Evolutionary conservation across 1,140 invertebrate genomes (phyloP), one percentile per base, ranked within the genome.

Genomic region (Euwallacea similis): DNA sequence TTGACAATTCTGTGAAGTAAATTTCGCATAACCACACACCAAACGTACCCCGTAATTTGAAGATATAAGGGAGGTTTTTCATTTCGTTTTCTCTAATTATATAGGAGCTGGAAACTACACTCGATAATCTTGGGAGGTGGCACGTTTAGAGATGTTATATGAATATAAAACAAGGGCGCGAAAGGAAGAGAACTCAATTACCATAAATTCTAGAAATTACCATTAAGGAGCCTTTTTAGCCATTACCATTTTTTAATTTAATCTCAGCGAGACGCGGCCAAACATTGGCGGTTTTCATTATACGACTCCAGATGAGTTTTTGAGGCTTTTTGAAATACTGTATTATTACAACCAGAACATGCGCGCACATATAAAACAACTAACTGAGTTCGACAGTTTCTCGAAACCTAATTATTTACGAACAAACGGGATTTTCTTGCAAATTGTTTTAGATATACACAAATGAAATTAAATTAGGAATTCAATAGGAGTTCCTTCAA

Each of bases 181-280:
- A 50, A 44, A 68, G 66, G 67, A 69, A 41, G 65, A 64, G 69
- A 71, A 71, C 69, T 71, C 69, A 71, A 71, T 71, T 71, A 71
- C 69, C 69, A 71, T 71, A 71, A 71, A 71, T 71, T 71, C 42
- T 43, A 13, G 43, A 71, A 71, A 71, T 71, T 71, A 71, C 69
- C 69, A 71, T 71, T 71, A 71, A 71, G 69, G 13, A 71, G 61
- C 61, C 69, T 54, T 62, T 58, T 43, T 53, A 59, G 42, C 68
- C 60, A 63, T 63, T 70, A 56, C 59, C 68, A 64, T 70, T 70
- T 70, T 70, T 70, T 70, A 63, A 70, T 64, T 58, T 70, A 70
- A 70, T 70, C 68, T 53, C 59, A 46, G 41, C 21, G 42, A 60
- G 59, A 50, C 50, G 50, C 10, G 11, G 42, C 66, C 42, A 60